A percentile compares a stretch with the other conserved stretches of the same genome.
Evolutionary conservation across 1,140 invertebrate genomes (phyloP).

Genomic region (Penaeus japonicus): DNA sequence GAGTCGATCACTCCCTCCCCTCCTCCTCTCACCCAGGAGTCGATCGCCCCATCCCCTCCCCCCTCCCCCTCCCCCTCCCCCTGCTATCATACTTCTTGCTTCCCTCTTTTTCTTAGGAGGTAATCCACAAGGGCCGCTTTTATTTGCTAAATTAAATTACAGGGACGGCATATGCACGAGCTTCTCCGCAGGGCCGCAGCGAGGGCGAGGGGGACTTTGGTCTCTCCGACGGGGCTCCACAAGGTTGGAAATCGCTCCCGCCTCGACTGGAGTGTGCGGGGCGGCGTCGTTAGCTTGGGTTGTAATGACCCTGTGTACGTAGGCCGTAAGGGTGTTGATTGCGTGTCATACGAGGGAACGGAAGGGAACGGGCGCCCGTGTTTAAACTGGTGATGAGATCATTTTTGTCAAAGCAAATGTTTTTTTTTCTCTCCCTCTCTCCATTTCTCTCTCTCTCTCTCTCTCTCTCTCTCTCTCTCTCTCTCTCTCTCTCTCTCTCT

Average conservation of each 20-base stretch:
- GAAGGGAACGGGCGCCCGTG: neutral
- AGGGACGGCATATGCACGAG: constrained; percentile 6
- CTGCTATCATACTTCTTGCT: no score
- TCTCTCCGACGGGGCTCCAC: no score
- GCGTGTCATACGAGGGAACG: neutral
- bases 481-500: no score
- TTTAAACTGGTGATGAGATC: constrained; percentile 35
- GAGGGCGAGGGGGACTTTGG: no score
- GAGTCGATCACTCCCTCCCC: no score
- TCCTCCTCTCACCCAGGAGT: neutral
- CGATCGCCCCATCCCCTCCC: neutral
- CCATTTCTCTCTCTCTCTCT: no score
- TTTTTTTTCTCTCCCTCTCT: no score
- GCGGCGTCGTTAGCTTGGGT: neutral
- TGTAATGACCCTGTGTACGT: neutral
- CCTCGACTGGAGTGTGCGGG: neutral
- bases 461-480: no score
- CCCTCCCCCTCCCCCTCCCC: neutral
- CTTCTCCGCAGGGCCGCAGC: neutral
- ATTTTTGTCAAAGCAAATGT: constrained; percentile 35
- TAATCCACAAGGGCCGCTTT: constrained; percentile 26
- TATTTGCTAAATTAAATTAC: constrained; percentile 33
- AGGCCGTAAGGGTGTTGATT: constrained; percentile 6
- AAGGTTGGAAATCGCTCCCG: no score
- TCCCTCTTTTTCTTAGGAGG: neutral